Percentiles rank a stretch among this genome's conserved stretches.
Evolutionary conservation across 53 echinoderm and acorn worm genomes (phyloP).

Genomic region (Luidia sarsii): DNA sequence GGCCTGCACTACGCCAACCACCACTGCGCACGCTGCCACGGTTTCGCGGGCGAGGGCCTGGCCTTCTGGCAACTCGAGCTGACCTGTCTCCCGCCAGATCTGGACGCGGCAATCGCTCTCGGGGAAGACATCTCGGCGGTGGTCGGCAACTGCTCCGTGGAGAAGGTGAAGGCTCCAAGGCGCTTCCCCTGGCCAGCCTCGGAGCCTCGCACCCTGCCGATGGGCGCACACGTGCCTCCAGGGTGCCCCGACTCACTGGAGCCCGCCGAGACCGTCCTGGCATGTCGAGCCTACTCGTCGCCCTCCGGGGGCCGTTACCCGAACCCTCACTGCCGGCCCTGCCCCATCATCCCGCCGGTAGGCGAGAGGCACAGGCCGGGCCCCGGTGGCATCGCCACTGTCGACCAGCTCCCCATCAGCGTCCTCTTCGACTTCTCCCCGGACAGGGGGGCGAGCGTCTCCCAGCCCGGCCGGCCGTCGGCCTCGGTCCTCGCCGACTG

Average conservation of each 20-base stretch:
- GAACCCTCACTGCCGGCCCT: slow-evolving; percentile 17
- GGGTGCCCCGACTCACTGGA: background rate
- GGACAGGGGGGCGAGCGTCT: background rate
- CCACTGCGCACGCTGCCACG: slow-evolving; percentile 15
- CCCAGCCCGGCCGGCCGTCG: background rate
- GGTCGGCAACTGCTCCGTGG: slow-evolving; percentile 8
- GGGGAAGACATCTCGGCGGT: slow-evolving; percentile 3
- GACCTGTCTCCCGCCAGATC: background rate
- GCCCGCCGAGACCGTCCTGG: background rate
- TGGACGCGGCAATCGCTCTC: background rate
- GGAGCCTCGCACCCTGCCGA: background rate
- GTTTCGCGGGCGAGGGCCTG: slow-evolving; percentile 2
- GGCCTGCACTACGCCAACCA: slow-evolving; percentile 21
- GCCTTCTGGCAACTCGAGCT: background rate
- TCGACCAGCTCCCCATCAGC: background rate
- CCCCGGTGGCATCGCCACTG: background rate
- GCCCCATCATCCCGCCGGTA: background rate
- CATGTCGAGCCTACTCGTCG: slow-evolving; percentile 23
- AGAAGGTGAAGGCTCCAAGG: background rate
- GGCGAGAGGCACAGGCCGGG: background rate
- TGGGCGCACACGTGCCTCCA: background rate
- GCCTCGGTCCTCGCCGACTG: background rate
- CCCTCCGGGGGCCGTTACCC: background rate
- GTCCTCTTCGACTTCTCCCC: slow-evolving; percentile 29
- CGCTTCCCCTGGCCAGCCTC: background rate